These are phyloP conservation scores for Rotaria socialis DNA, from an alignment of 2,888 invertebrate species.

Conservation along the genomic window DNA sequence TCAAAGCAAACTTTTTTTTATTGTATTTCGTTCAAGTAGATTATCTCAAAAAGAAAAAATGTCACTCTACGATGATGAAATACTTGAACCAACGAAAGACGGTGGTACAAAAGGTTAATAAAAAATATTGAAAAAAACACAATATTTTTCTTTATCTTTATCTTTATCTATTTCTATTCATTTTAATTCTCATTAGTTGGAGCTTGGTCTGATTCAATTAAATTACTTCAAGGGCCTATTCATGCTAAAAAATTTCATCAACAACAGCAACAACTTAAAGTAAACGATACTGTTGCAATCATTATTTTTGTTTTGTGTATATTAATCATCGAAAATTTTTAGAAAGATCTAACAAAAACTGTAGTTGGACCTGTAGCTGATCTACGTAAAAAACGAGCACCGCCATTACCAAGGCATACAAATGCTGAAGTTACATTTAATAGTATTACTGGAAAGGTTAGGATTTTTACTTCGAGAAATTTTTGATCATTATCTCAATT, in stretches of 20 bases:
- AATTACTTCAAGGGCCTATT: background rate
- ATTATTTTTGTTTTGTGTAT: background rate
- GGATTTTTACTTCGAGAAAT: background rate
- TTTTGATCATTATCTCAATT: no score
- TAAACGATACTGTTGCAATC: background rate
- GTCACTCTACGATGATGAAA: background rate
- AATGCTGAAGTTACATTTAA: conserved; percentile 29
- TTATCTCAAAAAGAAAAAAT: background rate
- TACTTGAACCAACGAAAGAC: background rate
- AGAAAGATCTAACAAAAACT: background rate
- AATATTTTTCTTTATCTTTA: background rate
- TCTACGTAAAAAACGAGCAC: conserved; percentile 4
- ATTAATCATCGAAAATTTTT: background rate
- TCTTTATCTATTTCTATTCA: background rate
- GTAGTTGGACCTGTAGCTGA: conserved; percentile 19
- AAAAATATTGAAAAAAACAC: background rate
- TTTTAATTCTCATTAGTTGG: background rate
- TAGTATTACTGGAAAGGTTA: conserved; percentile 21
- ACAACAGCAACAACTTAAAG: conserved; percentile 4
- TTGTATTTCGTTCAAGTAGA: background rate
- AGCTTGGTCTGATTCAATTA: background rate
- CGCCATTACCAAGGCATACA: background rate
- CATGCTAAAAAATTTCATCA: conserved; percentile 26
- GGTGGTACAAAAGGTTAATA: background rate
- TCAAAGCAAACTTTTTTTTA: no score